Evolutionary conservation across 2,888 invertebrate genomes (phyloP).

Genomic region (Amorpha juglandis): DNA sequence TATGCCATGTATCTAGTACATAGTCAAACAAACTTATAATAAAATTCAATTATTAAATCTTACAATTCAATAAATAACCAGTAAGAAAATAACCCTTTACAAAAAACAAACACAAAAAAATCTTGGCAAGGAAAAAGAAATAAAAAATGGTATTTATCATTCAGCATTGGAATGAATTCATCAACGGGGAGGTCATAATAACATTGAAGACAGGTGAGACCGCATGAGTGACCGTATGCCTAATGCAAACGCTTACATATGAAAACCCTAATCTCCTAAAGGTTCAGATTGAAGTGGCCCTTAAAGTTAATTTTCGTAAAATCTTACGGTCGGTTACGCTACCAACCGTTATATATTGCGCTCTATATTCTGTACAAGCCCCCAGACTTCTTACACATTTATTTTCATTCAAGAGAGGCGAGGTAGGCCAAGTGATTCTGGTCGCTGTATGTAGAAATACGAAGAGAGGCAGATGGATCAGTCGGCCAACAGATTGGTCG

Average conservation of each 20-base stretch:
- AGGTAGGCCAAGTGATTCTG: conserved; percentile 51
- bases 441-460: conserved; percentile 51
- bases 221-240: conserved; percentile 56
- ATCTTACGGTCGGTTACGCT: conserved; percentile 70
- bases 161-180: neutral
- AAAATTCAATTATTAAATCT: too few species aligned
- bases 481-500: conserved; percentile 49
- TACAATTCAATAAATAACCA: too few species aligned
- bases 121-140: neutral
- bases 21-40: too few species aligned
- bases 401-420: conserved; percentile 39
- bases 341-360: conserved; percentile 45
- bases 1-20: too few species aligned
- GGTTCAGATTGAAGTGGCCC: conserved; percentile 75
- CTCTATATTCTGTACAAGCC: conserved; percentile 38
- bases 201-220: conserved; percentile 44
- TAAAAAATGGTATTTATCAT: neutral
- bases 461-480: conserved; percentile 47
- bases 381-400: conserved; percentile 33
- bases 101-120: neutral
- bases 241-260: conserved; percentile 60
- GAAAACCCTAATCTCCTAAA: conserved; percentile 72
- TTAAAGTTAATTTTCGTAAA: conserved; percentile 82
- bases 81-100: too few species aligned
- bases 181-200: conserved; percentile 9